Evolutionary conservation across 1,140 invertebrate species (phyloP), one percentile per base, ranked within the genome.

Genomic region (Heliconius eleuchia): DNA sequence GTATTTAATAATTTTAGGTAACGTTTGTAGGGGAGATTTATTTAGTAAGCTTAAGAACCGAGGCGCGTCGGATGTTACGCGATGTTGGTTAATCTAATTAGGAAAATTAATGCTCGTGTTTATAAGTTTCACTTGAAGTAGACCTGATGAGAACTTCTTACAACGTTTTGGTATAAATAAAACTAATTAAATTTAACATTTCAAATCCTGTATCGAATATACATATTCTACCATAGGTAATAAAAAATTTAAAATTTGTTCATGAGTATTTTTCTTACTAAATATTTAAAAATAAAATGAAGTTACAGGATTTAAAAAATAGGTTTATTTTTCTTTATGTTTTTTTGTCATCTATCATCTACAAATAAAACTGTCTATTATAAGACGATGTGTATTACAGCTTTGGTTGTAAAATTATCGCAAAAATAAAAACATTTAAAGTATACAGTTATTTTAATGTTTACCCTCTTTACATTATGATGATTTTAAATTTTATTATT

Each of bases 71-170:
- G 75, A 60, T 87, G 87, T 91, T 91, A 89, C 87, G 86, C 89
- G 82, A 81, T 84, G 85, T 80, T 91, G 88, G 90, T 89, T 91
- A 87, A 89, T 88, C 83, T 91, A 91, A 91, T 91, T 91, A 90
- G 86, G 85, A 88, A 86, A 88, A 90, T 87, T 88, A 87, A 89
- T 87, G 83, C 83, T 78, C 79, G 80, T 88, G 87, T 84, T 91
- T 87, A 75, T 75, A 80, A 76, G 74, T 79, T 76, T 76, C 60
- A 30, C 23, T 66, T 27, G 11, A 66, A 66, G 60, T 50, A 76
- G 42, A 60, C 27, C n/a, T 72, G 57, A 74, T 79, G 52, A 70
- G 70, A 79, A 73, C 73, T 79, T 74, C 73, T 70, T 79, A 70
- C 23, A 27, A 66, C 23, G 27, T 66, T 66, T 23, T 66, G 11